Evolutionary conservation across 2,113 vertebrate species (phyloP).

Genomic region (Eolophus roseicapilla): DNA sequence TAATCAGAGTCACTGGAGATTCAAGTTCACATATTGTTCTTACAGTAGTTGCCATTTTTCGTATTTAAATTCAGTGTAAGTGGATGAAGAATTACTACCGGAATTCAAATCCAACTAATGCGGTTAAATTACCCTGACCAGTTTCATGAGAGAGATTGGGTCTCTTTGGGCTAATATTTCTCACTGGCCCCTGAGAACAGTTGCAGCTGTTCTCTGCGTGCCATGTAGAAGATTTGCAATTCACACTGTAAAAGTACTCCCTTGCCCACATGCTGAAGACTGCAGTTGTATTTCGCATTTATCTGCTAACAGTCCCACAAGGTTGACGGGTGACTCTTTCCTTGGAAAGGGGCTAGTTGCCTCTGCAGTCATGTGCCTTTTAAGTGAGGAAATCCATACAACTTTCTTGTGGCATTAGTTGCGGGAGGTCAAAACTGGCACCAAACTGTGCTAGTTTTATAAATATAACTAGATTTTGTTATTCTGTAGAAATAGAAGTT

Average conservation of each 20-base stretch:
- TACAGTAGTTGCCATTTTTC: not conserved
- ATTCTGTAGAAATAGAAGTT: not conserved
- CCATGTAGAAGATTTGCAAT: not conserved
- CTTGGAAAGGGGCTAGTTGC: not conserved
- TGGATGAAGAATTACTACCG: not conserved
- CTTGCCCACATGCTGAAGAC: not conserved
- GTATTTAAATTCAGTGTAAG: not conserved
- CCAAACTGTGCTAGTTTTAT: not conserved
- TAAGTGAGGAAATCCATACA: not conserved
- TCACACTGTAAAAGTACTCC: not conserved
- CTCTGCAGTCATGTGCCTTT: not conserved
- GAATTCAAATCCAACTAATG: not conserved
- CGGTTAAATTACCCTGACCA: not conserved
- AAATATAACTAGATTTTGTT: not conserved
- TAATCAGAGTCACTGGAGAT: not conserved
- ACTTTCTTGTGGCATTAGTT: not conserved
- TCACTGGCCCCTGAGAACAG: not conserved
- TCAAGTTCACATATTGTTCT: not conserved
- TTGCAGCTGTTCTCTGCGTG: conserved; percentile 36
- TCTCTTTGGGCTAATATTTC: not conserved
- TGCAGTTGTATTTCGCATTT: not conserved
- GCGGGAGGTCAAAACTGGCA: not conserved
- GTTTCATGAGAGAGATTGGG: not conserved
- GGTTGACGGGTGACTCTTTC: not conserved
- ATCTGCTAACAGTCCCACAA: not conserved